Evolutionary conservation across 2,113 vertebrate genomes (phyloP).

Genomic region (Ranitomeya imitator): DNA sequence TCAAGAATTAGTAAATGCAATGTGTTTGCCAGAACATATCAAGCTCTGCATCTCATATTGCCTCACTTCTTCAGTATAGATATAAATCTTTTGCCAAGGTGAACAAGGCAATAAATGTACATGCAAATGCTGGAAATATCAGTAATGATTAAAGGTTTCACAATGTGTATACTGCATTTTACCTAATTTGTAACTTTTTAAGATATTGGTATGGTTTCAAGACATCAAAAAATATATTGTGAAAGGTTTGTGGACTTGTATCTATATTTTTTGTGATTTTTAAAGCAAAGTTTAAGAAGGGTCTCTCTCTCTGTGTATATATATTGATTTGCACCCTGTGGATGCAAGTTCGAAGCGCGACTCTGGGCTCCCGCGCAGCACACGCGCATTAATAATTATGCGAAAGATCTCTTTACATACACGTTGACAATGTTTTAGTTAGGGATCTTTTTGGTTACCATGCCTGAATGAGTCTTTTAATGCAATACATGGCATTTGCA

Average conservation of each 20-base stretch:
- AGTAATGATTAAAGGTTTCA: neutral
- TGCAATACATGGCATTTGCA: no score
- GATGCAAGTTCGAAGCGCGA: no score
- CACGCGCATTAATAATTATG: no score
- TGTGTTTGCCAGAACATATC: conserved; percentile 3
- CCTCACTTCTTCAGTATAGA: neutral
- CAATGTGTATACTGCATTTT: neutral
- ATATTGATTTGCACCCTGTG: no score
- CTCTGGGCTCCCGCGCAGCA: no score
- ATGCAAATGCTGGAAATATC: conserved; percentile 3
- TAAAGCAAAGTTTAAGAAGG: no score
- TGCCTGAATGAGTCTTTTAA: no score
- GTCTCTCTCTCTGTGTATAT: no score
- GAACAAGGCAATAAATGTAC: neutral
- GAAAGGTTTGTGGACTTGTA: neutral
- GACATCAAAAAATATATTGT: neutral
- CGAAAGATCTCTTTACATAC: no score
- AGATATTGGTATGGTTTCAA: neutral
- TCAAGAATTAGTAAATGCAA: conserved; percentile 8
- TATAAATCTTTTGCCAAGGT: conserved; percentile 23
- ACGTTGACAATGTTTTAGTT: no score
- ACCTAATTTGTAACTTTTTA: neutral
- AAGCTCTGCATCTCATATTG: conserved; percentile 4
- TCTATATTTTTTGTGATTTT: no score
- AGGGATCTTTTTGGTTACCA: no score